These are phyloP conservation scores for Rhizomys pruinosus DNA, from an alignment of 2,113 vertebrate genomes.

Conservation along the genomic window DNA sequence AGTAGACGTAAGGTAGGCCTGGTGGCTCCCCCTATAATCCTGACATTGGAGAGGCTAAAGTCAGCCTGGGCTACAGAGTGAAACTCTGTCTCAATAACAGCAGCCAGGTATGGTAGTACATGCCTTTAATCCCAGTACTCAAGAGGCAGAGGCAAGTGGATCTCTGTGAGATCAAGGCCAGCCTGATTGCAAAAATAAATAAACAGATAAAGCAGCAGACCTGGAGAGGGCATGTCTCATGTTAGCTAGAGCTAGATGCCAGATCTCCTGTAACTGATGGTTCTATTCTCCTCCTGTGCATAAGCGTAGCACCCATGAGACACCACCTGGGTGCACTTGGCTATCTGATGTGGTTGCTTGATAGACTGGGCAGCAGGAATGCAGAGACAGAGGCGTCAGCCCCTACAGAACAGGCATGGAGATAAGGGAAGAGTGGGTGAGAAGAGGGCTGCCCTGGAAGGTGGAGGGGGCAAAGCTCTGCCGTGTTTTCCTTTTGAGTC, in stretches of 20 bases:
- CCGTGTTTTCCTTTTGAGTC: background rate
- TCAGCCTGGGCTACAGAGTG: background rate
- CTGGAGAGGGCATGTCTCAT: background rate
- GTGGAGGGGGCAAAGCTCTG: too few relatives aligned
- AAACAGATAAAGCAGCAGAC: background rate
- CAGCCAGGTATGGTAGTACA: background rate
- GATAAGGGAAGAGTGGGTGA: background rate
- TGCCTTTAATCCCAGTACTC: too few relatives aligned
- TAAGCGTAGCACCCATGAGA: background rate
- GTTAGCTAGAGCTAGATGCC: background rate
- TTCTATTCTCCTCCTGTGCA: background rate
- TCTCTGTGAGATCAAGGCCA: too few relatives aligned
- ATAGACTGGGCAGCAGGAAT: rapidly evolving
- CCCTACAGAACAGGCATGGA: background rate
- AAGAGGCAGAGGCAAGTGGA: too few relatives aligned
- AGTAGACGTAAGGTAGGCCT: background rate
- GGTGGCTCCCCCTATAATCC: background rate
- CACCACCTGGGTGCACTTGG: background rate
- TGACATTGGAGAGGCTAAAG: background rate
- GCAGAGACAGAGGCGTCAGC: background rate
- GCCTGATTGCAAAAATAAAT: too few relatives aligned
- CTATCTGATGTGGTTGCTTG: background rate
- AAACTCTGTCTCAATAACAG: background rate
- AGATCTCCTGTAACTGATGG: background rate
- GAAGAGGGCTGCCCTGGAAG: background rate